A percentile compares a stretch with the other conserved stretches of the same genome.
Evolutionary conservation across 2,797 vertebrate species (phyloP).

Genomic region (Aratinga solstitialis): DNA sequence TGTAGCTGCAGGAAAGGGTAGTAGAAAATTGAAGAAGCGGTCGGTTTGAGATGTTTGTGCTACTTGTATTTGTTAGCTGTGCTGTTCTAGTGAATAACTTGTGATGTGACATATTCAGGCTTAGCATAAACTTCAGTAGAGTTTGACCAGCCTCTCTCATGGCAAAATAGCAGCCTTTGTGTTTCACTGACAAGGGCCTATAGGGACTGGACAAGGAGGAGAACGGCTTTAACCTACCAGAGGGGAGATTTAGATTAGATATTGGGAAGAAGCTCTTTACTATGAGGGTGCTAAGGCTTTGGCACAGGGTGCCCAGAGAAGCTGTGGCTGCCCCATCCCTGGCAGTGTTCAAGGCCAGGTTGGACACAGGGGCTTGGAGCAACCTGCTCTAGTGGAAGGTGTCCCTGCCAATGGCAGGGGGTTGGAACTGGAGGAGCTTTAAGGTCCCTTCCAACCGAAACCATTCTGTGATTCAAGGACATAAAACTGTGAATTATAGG

Average conservation of each 20-base stretch:
- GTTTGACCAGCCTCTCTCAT: not conserved
- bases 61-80: not conserved
- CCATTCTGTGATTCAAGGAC: not conserved
- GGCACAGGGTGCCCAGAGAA: not conserved
- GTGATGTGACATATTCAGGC: rapidly evolving
- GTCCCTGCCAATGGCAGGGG: not conserved
- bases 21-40: not conserved
- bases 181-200: not conserved
- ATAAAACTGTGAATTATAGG: not conserved
- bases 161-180: not conserved
- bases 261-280: not conserved
- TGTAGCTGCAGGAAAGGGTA: not conserved
- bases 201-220: not conserved
- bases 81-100: not conserved
- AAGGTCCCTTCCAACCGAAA: not conserved
- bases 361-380: not conserved
- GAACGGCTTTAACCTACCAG: not conserved
- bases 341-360: not conserved
- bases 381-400: not conserved
- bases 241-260: not conserved
- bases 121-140: not conserved
- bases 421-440: not conserved
- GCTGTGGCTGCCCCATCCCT: not conserved
- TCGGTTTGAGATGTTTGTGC: not conserved
- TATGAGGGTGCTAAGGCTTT: not conserved